Evolutionary conservation across 2,113 vertebrate genomes (phyloP).

Genomic region (Perca fluviatilis): DNA sequence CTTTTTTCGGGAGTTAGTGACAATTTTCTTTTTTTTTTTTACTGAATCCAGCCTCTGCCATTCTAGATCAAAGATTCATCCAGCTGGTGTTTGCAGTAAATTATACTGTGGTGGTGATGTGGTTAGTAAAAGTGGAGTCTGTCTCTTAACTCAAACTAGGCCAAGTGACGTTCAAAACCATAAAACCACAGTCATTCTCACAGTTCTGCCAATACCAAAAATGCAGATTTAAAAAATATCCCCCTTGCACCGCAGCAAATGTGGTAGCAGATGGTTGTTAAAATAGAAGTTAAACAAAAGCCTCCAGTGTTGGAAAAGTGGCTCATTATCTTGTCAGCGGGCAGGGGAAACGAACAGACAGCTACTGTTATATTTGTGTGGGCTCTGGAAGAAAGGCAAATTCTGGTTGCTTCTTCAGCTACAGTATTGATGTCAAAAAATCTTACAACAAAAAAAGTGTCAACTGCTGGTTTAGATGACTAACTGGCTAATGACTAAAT

Average conservation of each 20-base stretch:
- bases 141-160: background rate
- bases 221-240: background rate
- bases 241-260: background rate
- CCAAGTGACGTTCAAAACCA: background rate
- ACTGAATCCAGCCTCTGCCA: background rate
- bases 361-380: conserved; percentile 19
- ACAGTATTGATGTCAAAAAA: background rate
- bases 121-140: background rate
- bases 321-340: conserved; percentile 69
- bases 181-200: conserved; percentile 14
- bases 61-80: background rate
- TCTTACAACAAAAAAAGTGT: background rate
- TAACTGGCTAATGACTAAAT: background rate
- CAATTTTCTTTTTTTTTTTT: no score
- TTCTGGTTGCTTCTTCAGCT: conserved; percentile 13
- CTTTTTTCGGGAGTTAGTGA: background rate
- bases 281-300: conserved; percentile 53
- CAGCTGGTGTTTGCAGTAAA: conserved; percentile 12
- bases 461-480: background rate
- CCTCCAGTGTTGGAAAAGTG: conserved; percentile 44
- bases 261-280: conserved; percentile 41
- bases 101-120: background rate
- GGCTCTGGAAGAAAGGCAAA: conserved; percentile 18
- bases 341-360: conserved; percentile 7
- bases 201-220: conserved; percentile 2